Percentiles rank a stretch among this genome's conserved stretches.
phyloP scores from a whole-genome alignment of 2,888 invertebrate genomes.

The Rhagonycha lutea region DNA sequence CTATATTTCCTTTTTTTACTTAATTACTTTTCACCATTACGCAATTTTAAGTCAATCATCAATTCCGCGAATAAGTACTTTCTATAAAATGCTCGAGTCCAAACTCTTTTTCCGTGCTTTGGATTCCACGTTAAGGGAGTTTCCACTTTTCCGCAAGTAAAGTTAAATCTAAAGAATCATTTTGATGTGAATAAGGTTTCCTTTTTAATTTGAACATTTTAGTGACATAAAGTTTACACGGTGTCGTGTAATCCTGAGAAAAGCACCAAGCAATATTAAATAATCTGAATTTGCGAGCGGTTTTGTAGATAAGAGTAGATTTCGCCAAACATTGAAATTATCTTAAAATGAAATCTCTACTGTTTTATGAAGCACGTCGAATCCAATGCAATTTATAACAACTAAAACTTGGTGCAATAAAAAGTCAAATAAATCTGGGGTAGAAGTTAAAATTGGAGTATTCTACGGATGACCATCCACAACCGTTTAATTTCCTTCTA shows the following conservation, averaged over 20 bases:
- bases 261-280: slow-evolving; percentile 43
- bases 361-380: slow-evolving; percentile 48
- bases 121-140: no score
- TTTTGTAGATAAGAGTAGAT: slow-evolving; percentile 41
- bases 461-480: slow-evolving; percentile 46
- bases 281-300: slow-evolving; percentile 45
- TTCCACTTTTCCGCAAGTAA: no score
- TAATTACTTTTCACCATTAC: slow-evolving; percentile 5
- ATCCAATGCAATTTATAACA: slow-evolving; percentile 46
- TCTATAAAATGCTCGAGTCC: no score
- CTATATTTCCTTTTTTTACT: slow-evolving; percentile 33
- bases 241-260: slow-evolving; percentile 26
- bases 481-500: slow-evolving; percentile 54
- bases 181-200: background rate
- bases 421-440: slow-evolving; percentile 45
- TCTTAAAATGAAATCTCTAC: slow-evolving; percentile 42
- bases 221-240: slow-evolving; percentile 19
- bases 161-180: background rate
- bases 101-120: no score
- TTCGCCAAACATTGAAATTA: slow-evolving; percentile 36
- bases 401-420: slow-evolving; percentile 39
- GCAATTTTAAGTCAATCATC: background rate
- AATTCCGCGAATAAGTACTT: no score
- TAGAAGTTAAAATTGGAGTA: slow-evolving; percentile 46
- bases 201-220: background rate